Base-by-base conservation (phyloP, 2,888 invertebrate species). In the Ichneumoninae sp. region DNA sequence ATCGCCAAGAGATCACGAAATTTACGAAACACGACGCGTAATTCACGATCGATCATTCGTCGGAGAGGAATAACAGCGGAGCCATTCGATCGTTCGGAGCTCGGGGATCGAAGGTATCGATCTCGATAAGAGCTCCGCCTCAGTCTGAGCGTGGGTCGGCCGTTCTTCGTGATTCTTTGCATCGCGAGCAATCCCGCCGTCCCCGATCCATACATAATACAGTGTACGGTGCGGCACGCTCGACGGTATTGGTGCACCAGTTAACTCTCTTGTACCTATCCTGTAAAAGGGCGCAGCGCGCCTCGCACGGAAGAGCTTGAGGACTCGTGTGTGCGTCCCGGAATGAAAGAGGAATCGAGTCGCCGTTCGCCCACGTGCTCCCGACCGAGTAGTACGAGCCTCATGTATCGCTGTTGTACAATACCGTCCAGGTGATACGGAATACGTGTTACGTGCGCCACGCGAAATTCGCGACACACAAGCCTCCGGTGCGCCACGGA, bases 351-450 rank as follows among this genome's bases (percentile, higher is more conserved):
- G 36, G 65, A 62, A 65, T 74, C 47, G 74, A 74, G 57, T 54
- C 68, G 57, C 65, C 26, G 62, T n/a, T 57, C 82, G 82, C 82
- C 82, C 78, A 82, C 82, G 75, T 82, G 62, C 57, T 54, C 57
- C 44, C 66, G 44, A 66, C 22, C 44, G 66, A 71, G 57, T 60
- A 72, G 65, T 65, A 69, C 74, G 74, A 68, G 40, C 16, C 47
- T 72, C 76, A 76, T 84, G 80, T 76, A 68, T 75, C 76, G 44
- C 4, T 16, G 75, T 71, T 83, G 83, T 83, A 80, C 62, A 77
- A 79, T 82, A 84, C 69, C 72, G 71, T 82, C 71, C 69, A 47
- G 57, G 78, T 80, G 83, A 83, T 83, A 83, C 74, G 68, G 60
- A 80, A 80, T 83, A 80, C 80, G 62, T 83, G 82, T 82, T 72